A percentile compares a stretch with the other conserved stretches of the same genome.
Evolutionary conservation across 92 coral and sea anemone genomes (phyloP).

Genomic region (Actinostola sp.): DNA sequence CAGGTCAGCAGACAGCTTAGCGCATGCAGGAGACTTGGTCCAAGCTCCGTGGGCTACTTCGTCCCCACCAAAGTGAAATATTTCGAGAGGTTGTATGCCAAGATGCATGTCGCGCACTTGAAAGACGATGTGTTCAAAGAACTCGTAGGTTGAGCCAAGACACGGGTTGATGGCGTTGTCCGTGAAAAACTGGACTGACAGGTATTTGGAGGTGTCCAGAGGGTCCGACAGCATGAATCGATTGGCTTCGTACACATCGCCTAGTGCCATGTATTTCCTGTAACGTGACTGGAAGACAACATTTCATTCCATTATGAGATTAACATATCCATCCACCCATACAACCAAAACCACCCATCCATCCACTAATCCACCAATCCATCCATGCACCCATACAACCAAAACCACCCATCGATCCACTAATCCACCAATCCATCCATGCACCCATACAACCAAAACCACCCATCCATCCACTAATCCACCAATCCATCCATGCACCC

Average conservation of each 20-base stretch:
- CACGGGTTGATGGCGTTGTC: conserved; percentile 99
- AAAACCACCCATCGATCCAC: too few species aligned
- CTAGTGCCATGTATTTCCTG: conserved; percentile 63
- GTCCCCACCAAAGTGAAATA: conserved; percentile 95
- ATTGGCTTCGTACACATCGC: conserved; percentile 64
- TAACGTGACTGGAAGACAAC: conserved; percentile 31
- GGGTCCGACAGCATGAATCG: conserved; percentile 82
- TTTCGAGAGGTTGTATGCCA: conserved; percentile 74
- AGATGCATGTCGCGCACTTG: conserved; percentile 74
- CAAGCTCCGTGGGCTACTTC: conserved; percentile 98
- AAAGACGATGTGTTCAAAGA: conserved; percentile 78
- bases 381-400: too few species aligned
- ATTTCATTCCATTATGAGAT: not conserved
- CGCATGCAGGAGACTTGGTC: conserved; percentile 95
- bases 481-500: too few species aligned
- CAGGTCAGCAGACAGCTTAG: conserved; percentile 65
- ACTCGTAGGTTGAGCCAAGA: conserved; percentile 87
- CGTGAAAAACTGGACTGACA: conserved; percentile 91
- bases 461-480: too few species aligned
- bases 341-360: too few species aligned
- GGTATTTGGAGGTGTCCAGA: conserved; percentile 79
- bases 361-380: too few species aligned
- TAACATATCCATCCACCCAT: too few species aligned
- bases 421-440: too few species aligned
- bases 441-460: too few species aligned